Conservation (phyloP, 2,113 vertebrate genomes). For the Cynocephalus volans region DNA sequence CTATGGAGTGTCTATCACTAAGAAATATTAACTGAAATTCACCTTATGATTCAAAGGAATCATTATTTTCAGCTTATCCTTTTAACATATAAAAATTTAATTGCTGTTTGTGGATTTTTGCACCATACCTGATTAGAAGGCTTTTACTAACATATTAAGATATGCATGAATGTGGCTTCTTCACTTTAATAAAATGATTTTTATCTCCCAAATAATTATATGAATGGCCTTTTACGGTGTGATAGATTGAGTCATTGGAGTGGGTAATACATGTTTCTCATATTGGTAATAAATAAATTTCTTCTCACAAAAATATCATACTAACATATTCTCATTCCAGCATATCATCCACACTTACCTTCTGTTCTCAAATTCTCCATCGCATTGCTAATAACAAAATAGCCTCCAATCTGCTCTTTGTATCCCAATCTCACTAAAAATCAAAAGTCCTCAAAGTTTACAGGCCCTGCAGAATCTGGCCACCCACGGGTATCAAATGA, state of each 20-base stretch:
- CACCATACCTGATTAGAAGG: not conserved
- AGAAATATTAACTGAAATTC: not conserved
- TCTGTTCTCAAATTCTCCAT: not conserved
- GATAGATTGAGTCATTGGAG: not conserved
- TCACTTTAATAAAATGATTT: not conserved
- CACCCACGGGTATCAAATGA: no score
- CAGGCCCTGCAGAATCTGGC: no score
- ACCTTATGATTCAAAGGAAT: not conserved
- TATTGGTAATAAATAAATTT: not conserved
- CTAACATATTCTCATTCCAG: not conserved
- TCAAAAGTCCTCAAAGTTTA: not conserved
- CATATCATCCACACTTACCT: not conserved
- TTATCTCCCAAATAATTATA: no score
- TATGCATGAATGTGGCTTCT: not conserved
- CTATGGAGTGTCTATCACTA: not conserved
- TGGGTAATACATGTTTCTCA: not conserved
- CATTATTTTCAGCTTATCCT: not conserved
- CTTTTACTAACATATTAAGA: not conserved
- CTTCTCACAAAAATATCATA: not conserved
- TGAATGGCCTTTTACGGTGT: no score
- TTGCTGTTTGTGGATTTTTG: not conserved
- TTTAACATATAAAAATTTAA: not conserved
- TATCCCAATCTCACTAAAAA: not conserved
- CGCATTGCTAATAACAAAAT: not conserved
- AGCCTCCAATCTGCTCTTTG: not conserved